Evolutionary conservation across 2,113 vertebrate species (phyloP), one percentile per base, ranked within the genome.

Genomic region (Laterallus jamaicensis): DNA sequence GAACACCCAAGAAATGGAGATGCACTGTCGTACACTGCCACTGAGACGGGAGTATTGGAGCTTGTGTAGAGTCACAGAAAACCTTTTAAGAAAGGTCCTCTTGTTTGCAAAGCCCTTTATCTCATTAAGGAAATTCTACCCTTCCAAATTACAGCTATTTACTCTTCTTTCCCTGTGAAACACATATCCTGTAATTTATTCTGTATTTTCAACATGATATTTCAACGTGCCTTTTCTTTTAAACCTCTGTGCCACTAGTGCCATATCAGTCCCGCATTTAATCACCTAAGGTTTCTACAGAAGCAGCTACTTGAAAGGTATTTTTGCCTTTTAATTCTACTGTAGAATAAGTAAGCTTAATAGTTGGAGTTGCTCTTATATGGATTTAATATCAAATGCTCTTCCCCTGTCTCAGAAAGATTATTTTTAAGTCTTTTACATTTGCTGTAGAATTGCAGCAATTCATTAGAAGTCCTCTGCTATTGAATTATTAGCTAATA

Each of bases 141-240:
- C 42, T 93, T 66, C 94, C 39, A 82, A 95, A 96, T 95, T 96
- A 89, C 77, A 60, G 85, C 86, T 88, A 91, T 96, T 96, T 96
- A 76, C 74, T 90, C 67, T 81, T 88, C 80, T 91, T 95, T 90
- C 82, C 47, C 47, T 7, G 0, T 94, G 95, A 96, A 94, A 88
- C 62, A 60, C 73, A 39, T 77, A 95, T 93, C 95, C 93, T 94
- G 73, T 89, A 96, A 96, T 96, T 91, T 95, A 78, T 76, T 91
- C 84, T 44, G 39, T 66, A 66, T 86, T 90, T 96, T 96, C 0
- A 3, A 59, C 67, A 62, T 86, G 73, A 12, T 86, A 76, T 95
- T 96, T 96, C 94, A 78, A 85, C 94, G 76, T 88, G 16, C n/a
- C 60, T 90, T 44, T 94, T 86, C 64, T 82, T 81, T 81, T 79